Evolutionary conservation across 2,797 vertebrate genomes (phyloP).

Genomic region (Tamandua tetradactyla): DNA sequence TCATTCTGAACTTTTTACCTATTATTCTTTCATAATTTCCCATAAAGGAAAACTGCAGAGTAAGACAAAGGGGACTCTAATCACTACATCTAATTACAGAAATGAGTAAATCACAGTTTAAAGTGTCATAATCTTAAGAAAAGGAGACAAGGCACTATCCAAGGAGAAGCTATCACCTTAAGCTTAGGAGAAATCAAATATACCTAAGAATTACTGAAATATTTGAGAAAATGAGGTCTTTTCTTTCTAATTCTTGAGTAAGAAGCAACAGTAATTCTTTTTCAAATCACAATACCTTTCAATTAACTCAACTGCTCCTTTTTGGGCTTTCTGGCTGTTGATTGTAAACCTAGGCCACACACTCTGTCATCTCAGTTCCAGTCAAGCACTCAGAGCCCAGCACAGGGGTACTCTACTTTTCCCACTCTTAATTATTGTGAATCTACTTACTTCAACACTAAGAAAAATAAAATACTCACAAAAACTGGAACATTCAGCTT

Average conservation of each 20-base stretch:
- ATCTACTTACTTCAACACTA: not conserved
- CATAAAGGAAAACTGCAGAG: constrained; percentile 76
- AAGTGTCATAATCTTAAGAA: constrained; percentile 56
- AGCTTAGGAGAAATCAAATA: constrained; percentile 19
- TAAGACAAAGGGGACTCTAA: constrained; percentile 73
- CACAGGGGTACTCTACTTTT: not conserved
- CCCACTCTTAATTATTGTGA: not conserved
- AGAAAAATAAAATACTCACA: not conserved
- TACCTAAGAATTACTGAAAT: constrained; percentile 39
- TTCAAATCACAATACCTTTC: not conserved
- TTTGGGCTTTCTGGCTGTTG: not conserved
- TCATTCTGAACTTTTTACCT: constrained; percentile 83
- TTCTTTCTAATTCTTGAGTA: constrained; percentile 24
- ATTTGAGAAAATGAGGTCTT: not conserved
- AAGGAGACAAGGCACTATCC: constrained; percentile 60
- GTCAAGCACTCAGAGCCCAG: not conserved
- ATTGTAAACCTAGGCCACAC: not conserved
- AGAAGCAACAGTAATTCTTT: not conserved
- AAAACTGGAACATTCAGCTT: not conserved
- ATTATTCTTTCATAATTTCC: constrained; percentile 80
- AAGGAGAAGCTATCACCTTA: constrained; percentile 35
- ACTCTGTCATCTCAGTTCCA: not conserved
- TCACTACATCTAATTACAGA: constrained; percentile 72
- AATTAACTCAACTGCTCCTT: not conserved
- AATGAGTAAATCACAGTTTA: constrained; percentile 77